These are phyloP conservation scores for Muntiacus muntjak DNA, from an alignment of 2,113 vertebrate species.

Conservation along the genomic window DNA sequence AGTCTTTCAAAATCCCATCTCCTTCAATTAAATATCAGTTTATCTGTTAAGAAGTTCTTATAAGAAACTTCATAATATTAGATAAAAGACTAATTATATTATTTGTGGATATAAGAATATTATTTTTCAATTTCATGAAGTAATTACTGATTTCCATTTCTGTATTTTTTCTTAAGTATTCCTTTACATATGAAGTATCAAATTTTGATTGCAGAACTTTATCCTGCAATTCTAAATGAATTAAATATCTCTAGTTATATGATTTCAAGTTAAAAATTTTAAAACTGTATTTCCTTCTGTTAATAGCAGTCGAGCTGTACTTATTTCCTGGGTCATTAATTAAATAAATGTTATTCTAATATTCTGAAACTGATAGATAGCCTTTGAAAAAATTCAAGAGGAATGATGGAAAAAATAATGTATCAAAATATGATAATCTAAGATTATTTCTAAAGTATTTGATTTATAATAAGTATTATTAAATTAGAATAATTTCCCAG, in stretches of 20 bases:
- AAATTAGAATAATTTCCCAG: slow-evolving; percentile 16
- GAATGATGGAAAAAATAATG: neutral
- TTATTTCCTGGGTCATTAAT: slow-evolving; percentile 24
- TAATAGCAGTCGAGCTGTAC: neutral
- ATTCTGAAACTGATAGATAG: neutral
- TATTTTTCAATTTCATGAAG: slow-evolving; percentile 32
- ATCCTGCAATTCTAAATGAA: slow-evolving; percentile 33
- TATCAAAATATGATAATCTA: neutral
- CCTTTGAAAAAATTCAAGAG: slow-evolving; percentile 34
- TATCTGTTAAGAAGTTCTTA: slow-evolving; percentile 28
- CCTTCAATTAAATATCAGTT: neutral
- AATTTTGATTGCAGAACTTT: slow-evolving; percentile 5
- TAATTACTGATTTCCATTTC: neutral
- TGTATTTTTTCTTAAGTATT: neutral
- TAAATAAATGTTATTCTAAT: slow-evolving; percentile 7
- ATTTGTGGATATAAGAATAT: neutral
- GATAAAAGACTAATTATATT: neutral
- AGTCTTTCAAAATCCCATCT: neutral
- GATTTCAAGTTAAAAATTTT: neutral
- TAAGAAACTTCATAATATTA: neutral
- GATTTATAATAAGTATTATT: neutral
- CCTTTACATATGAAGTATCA: slow-evolving; percentile 23
- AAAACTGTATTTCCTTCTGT: neutral
- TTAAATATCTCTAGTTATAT: neutral
- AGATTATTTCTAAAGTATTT: neutral